These are phyloP conservation scores for Amphipyra tragopoginis DNA, from an alignment of 2,888 invertebrate species.

Conservation along the genomic window DNA sequence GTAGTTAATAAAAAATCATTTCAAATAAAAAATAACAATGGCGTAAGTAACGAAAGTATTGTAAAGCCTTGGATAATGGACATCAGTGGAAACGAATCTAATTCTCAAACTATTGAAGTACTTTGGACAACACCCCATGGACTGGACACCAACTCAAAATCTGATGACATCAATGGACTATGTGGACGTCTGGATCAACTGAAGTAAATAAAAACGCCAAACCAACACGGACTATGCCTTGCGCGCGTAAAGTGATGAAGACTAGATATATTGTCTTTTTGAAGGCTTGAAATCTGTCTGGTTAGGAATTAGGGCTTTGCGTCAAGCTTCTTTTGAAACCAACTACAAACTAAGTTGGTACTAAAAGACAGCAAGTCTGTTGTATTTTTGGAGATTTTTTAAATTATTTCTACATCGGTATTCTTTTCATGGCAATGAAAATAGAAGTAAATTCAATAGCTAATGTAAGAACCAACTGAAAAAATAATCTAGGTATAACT, in stretches of 20 bases:
- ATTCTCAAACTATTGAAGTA: slow-evolving; percentile 12
- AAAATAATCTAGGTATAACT: too few relatives aligned
- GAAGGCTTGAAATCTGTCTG: background rate
- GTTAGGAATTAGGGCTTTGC: background rate
- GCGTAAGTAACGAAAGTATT: slow-evolving; percentile 1
- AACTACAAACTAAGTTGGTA: background rate
- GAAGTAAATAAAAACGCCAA: slow-evolving; percentile 5
- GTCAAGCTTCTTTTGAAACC: too few relatives aligned
- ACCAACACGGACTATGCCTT: slow-evolving; percentile 7
- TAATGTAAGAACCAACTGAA: too few relatives aligned
- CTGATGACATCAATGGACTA: slow-evolving; percentile 35
- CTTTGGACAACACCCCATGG: slow-evolving; percentile 11
- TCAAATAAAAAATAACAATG: background rate
- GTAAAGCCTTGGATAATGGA: slow-evolving; percentile 8
- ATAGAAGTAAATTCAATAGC: too few relatives aligned
- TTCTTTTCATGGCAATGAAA: too few relatives aligned
- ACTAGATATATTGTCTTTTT: background rate
- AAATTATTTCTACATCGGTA: too few relatives aligned
- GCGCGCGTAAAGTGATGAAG: slow-evolving; percentile 9
- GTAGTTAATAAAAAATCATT: background rate
- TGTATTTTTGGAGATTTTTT: slow-evolving; percentile 6
- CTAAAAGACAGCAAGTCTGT: background rate
- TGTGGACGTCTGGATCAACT: slow-evolving; percentile 8
- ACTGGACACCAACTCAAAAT: slow-evolving; percentile 12
- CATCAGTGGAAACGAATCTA: slow-evolving; percentile 5